Base-by-base conservation (phyloP, 92 coral and sea anemone genomes). In the Siderastrea siderea region DNA sequence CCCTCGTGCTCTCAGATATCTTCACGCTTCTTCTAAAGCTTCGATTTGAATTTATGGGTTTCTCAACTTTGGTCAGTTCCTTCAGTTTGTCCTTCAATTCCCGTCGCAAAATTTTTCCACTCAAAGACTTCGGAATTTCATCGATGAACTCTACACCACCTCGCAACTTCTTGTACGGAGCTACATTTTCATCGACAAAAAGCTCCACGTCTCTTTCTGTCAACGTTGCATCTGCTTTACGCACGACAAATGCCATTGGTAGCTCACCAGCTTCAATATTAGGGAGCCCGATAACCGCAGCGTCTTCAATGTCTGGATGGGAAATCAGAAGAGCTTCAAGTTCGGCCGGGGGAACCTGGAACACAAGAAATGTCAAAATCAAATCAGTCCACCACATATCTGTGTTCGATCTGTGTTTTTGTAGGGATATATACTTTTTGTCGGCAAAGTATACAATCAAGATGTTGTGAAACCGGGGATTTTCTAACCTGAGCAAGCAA, bases 221-320 rank as follows among this genome's bases (percentile, higher is more conserved):
- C 38, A 96, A 72, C 59, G 84, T 80, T 81, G 90, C 86, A 46
- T 89, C 92, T 58, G 94, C 80, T 11, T 84, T 80, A 58, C 84
- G 86, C 48, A 96, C 98, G 47, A 96, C 95, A 79, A 91, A 96
- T 5, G 96, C 99, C 81, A 82, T 90, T n/a, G 99, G 99, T 52
- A 96, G 81, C 69, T 95, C 98, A 59, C 99, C 98, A 66, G 89
- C 93, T 62, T 88, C 96, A 13, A 61, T 79, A 83, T 94, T 93
- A 59, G 99, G 98, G 63, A 96, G 71, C 49, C 99, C 99, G 43
- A 96, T 88, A n/a, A 96, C 99, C 6, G 96, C 99, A 9, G 99
- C 99, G 78, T 96, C 99, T 58, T 77, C 88, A 12, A 96, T 95
- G 44, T 88, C 88, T 9, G 98, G 98, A 54, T 96, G 96, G 19